Percentiles rank a stretch among this genome's conserved stretches.
phyloP scores from a whole-genome alignment of 1,140 invertebrate genomes.

The Cydia strobilella region DNA sequence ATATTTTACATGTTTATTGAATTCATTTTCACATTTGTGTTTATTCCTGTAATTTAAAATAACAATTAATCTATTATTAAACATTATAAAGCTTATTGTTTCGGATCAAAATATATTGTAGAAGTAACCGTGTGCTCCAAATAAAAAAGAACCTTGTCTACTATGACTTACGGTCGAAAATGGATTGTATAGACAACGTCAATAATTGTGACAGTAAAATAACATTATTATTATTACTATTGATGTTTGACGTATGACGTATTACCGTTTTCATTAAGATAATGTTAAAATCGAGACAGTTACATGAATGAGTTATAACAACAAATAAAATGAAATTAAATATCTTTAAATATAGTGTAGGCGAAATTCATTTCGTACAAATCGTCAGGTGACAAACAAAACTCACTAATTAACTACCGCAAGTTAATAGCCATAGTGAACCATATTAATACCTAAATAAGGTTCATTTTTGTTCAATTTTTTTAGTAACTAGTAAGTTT shows the following conservation, averaged over 20 bases:
- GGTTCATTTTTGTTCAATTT: too few relatives aligned
- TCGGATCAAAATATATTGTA: not conserved
- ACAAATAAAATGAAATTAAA: not conserved
- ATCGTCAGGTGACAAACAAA: too few relatives aligned
- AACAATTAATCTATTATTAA: not conserved
- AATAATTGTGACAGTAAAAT: not conserved
- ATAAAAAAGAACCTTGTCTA: not conserved
- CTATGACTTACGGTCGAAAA: not conserved
- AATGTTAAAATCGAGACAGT: not conserved
- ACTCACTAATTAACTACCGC: too few relatives aligned
- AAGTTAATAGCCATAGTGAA: too few relatives aligned
- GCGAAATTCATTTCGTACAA: not conserved
- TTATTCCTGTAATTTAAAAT: not conserved
- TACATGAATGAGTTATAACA: not conserved
- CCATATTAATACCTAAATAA: too few relatives aligned
- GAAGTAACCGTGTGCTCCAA: not conserved
- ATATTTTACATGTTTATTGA: not conserved
- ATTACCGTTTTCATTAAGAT: not conserved
- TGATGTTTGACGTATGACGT: not conserved
- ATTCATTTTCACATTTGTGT: not conserved
- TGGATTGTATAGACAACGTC: not conserved
- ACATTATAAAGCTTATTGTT: not conserved
- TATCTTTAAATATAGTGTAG: not conserved
- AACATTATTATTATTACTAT: conserved; percentile 5
- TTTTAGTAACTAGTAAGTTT: too few relatives aligned